Evolutionary conservation across 2,797 vertebrate species (phyloP).

Genomic region (Lacerta agilis): DNA sequence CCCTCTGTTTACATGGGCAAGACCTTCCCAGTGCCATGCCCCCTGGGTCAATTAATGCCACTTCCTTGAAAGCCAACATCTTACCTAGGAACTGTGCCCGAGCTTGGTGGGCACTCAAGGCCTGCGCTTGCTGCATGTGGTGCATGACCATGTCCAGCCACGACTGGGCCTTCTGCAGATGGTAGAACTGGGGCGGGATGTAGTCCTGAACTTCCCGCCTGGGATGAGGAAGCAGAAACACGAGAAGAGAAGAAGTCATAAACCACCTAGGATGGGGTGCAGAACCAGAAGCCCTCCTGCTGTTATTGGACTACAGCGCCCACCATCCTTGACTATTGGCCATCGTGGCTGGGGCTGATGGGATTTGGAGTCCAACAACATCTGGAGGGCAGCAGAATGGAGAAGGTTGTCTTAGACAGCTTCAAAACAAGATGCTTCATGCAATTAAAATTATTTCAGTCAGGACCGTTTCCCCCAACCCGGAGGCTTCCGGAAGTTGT

Average conservation of each 20-base stretch:
- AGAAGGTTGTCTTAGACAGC: neutral
- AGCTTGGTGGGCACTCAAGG: constrained; percentile 93
- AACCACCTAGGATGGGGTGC: neutral
- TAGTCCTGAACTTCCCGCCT: constrained; percentile 92
- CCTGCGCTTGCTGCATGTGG: constrained; percentile 90
- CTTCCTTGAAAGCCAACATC: neutral
- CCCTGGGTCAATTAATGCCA: neutral
- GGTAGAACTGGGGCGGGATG: constrained; percentile 86
- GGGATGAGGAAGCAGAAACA: constrained; percentile 3
- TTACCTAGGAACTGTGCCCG: constrained; percentile 95
- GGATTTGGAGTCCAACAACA: neutral
- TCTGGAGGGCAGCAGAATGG: no score
- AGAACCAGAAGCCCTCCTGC: neutral
- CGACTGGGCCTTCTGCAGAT: constrained; percentile 80
- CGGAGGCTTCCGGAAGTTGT: neutral
- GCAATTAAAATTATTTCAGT: neutral
- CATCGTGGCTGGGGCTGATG: neutral
- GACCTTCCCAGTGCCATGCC: rapidly evolving
- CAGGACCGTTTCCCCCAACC: neutral
- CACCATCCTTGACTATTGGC: no score
- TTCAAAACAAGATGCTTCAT: neutral
- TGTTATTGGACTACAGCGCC: neutral
- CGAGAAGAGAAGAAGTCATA: neutral
- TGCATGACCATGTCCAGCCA: constrained; percentile 90
- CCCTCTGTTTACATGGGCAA: rapidly evolving